Base-by-base conservation (phyloP, 1,140 invertebrate species). In the Ostrea denselamellosa region DNA sequence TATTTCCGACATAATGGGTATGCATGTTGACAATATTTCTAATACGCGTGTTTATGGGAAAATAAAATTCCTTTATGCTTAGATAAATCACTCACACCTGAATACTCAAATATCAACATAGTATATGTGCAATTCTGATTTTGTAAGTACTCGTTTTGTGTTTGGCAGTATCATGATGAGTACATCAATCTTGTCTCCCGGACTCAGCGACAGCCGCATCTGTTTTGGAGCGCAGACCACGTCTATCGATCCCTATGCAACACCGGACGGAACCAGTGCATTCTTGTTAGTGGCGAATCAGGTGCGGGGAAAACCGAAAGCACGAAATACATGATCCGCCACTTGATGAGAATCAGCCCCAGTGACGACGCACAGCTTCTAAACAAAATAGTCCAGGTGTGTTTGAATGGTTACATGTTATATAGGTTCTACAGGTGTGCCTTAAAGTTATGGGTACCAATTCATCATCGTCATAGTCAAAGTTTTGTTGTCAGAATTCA, bases 261-360 rank as follows among this genome's bases (percentile, higher is more conserved):
- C 93, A 97, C 97, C 91, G 96, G 96, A 12, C 89, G 92, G 54
- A 91, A 91, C 89, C 98, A 99, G 95, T 98, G 98, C 25, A 98
- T 98, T 91, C 97, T 99, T 68, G 99, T 99, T 96, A 98, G 97
- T 28, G 98, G 98, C 2, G 99, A 99, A 95, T 98, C 98, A 90
- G 99, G 99, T 0, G 89, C 92, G 14, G 92, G 93, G 2, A 94
- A 94, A 77, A 94, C 93, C 17, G 93, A 94, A 56, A 92, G 90
- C 25, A 92, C 92, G 2, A 94, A 94, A 87, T 90, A 93, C 14
- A 91, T 94, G 88, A 90, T 94, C 25, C 89, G 90, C 85, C 93
- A 94, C 58, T 85, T 93, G 2, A 93, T 92, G 90, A 89, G 86
- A 62, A 88, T 93, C 34, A 90, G 90, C 68, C 89, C 90, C 5